Conservation (phyloP, 2,797 vertebrate genomes). For the Lophura swinhoii region DNA sequence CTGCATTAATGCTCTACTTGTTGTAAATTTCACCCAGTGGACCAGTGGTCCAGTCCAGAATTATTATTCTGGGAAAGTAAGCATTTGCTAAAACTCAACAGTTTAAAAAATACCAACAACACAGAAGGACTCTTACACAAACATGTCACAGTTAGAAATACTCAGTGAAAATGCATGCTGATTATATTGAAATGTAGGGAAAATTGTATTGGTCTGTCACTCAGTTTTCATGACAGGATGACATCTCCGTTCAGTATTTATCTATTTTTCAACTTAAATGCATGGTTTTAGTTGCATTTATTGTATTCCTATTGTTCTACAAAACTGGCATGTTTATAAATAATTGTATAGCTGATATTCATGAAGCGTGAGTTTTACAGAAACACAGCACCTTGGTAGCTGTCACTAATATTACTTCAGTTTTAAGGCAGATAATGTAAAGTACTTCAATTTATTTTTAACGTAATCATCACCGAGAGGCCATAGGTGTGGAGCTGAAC, state of each 20-base stretch:
- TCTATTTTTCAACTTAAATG: conserved; percentile 35
- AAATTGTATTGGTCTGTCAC: conserved; percentile 33
- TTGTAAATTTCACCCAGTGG: not conserved
- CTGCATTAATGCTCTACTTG: not conserved
- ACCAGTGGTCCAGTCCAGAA: not conserved
- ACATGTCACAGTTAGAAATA: conserved; percentile 5
- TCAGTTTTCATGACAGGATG: conserved; percentile 8
- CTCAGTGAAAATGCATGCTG: conserved; percentile 5
- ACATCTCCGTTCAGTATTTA: not conserved
- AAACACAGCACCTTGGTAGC: not conserved
- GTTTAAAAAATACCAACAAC: not conserved
- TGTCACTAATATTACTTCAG: not conserved
- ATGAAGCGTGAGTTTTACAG: not conserved
- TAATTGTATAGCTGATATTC: conserved; percentile 11
- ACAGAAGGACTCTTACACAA: not conserved
- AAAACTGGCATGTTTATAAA: conserved; percentile 37
- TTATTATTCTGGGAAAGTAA: not conserved
- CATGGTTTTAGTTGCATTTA: conserved; percentile 5
- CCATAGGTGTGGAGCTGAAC: conserved; percentile 26
- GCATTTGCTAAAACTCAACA: not conserved
- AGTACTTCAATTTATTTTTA: conserved; percentile 34
- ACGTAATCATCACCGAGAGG: not conserved
- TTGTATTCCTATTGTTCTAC: not conserved
- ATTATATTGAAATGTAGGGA: conserved; percentile 11
- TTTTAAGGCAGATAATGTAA: not conserved